Base-by-base conservation (phyloP, 2,113 vertebrate genomes). In the Jacana jacana region DNA sequence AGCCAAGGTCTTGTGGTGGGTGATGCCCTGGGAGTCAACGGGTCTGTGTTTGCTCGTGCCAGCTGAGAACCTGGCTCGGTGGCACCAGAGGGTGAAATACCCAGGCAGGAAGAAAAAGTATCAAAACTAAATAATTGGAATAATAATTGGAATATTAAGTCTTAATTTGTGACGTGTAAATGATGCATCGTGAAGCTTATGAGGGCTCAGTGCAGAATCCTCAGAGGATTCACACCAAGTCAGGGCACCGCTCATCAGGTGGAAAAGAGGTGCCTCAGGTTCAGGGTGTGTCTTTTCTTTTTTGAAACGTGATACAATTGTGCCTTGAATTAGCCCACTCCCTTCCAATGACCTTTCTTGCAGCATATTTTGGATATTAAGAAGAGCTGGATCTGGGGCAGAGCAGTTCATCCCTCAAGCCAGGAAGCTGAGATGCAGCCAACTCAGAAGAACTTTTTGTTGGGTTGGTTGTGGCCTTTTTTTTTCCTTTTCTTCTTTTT, bases 271-370 rank as follows among this genome's bases (percentile, higher is more conserved):
- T 46, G 92, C 82, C 17, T 37, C 7, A 11, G 65, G 60, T 72
- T 81, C 60, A 11, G 37, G 17, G 51, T 16, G n/a, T n/a, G n/a
- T n/a, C n/a, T n/a, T 52, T 6, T 35, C 52, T 58, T 64, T 75
- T 37, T 60, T 58, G 10, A 19, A 23, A 42, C 17, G 37, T 27
- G 55, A 55, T 28, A 71, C 88, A 75, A 39, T 16, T 33, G 17
- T 73, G 78, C 75, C 84, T 68, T 17, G 57, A 49, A 13, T 68
- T 3, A 48, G n/a, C 83, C 61, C 73, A 11, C 73, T 91, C 91
- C 94, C 86, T 93, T 55, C 83, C 92, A 78, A 30, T 68, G 95
- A 87, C 91, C 93, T 92, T 95, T 95, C 79, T 58, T 22, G 77
- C 51, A 22, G 89, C 33, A 3, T 33, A 17, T 87, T 89, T 81